These are phyloP conservation scores for Maccullochella peelii DNA, from an alignment of 2,113 vertebrate species.

Conservation along the genomic window DNA sequence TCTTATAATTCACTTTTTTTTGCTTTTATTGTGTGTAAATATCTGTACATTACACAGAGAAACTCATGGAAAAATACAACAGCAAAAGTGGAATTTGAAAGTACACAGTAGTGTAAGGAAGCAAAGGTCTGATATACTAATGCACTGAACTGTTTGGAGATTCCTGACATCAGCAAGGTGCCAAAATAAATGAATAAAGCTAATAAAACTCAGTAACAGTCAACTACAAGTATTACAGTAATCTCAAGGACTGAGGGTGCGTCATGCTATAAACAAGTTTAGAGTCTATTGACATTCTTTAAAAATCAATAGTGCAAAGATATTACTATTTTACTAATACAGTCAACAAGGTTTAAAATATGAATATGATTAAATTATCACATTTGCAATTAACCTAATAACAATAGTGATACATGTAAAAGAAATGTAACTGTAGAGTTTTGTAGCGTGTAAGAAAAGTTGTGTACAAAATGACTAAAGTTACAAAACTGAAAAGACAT, in stretches of 20 bases:
- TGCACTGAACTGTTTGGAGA: not conserved
- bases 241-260: not conserved
- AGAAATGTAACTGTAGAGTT: not conserved
- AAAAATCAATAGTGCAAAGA: constrained; percentile 53
- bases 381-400: constrained; percentile 26
- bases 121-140: not conserved
- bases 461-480: constrained; percentile 53
- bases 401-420: constrained; percentile 23
- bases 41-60: constrained; percentile 53
- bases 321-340: constrained; percentile 36
- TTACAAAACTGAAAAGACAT: constrained; percentile 28
- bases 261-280: constrained; percentile 49
- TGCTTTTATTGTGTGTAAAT: constrained; percentile 69
- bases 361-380: constrained; percentile 31
- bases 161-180: constrained; percentile 33
- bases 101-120: constrained; percentile 50
- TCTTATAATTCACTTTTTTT: not conserved
- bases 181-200: constrained; percentile 25
- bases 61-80: constrained; percentile 49
- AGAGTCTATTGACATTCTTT: constrained; percentile 60
- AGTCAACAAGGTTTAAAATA: constrained; percentile 39
- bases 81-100: constrained; percentile 48
- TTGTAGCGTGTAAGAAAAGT: constrained; percentile 26
- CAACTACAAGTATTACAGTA: not conserved
- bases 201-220: constrained; percentile 3